A percentile compares a stretch with the other conserved stretches of the same genome.
Evolutionary conservation across 1,140 invertebrate species (phyloP).

Genomic region (Lerema accius): DNA sequence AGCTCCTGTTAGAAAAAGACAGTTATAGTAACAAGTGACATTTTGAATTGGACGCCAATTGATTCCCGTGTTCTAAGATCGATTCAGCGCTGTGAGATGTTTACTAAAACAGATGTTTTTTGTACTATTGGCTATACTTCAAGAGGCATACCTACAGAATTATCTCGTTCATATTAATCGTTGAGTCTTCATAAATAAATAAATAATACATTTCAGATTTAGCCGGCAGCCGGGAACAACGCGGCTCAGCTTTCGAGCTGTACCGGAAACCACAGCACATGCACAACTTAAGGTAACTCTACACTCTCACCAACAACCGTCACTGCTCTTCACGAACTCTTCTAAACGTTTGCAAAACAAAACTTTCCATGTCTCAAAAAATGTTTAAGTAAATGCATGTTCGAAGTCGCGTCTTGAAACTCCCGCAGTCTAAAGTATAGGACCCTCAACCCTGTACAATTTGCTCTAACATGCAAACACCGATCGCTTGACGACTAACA

Average conservation of each 20-base stretch:
- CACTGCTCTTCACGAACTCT: slow-evolving; percentile 17
- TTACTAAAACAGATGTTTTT: no score
- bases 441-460: slow-evolving; percentile 66
- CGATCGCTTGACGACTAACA: slow-evolving; percentile 83
- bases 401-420: slow-evolving; percentile 29
- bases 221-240: slow-evolving; percentile 93
- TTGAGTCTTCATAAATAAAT: neutral
- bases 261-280: slow-evolving; percentile 94
- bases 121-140: no score
- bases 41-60: no score
- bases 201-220: slow-evolving; percentile 82
- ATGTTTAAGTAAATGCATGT: slow-evolving; percentile 54
- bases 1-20: no score
- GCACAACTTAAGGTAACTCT: slow-evolving; percentile 89
- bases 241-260: slow-evolving; percentile 97
- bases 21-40: no score
- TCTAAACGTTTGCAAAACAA: slow-evolving; percentile 17
- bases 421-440: slow-evolving; percentile 31
- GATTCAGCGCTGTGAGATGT: no score
- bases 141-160: no score
- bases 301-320: slow-evolving; percentile 12
- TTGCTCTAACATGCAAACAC: slow-evolving; percentile 84
- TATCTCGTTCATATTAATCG: no score
- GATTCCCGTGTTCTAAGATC: no score
- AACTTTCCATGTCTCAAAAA: neutral